Evolutionary conservation across 2,888 invertebrate genomes (phyloP).

Genomic region (Mechanitis messenoides): DNA sequence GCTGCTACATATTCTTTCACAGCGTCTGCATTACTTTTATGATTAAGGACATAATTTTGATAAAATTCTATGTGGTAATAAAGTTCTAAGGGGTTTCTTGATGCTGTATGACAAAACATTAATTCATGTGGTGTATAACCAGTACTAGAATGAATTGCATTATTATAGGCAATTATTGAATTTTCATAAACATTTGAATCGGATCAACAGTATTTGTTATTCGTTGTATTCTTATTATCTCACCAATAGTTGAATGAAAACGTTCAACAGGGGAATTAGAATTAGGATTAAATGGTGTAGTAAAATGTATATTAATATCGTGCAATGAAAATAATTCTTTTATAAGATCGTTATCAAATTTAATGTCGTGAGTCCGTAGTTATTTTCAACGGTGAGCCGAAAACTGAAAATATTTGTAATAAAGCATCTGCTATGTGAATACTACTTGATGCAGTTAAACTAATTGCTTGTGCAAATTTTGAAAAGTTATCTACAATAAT

Average conservation of each 20-base stretch:
- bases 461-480: no score
- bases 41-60: slow-evolving; percentile 84
- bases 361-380: slow-evolving; percentile 14
- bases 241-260: slow-evolving; percentile 25
- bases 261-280: slow-evolving; percentile 29
- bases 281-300: slow-evolving; percentile 22
- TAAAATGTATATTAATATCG: slow-evolving; percentile 24
- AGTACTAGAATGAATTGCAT: slow-evolving; percentile 24
- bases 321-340: slow-evolving; percentile 18
- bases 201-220: slow-evolving; percentile 16
- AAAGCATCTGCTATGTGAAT: slow-evolving; percentile 21
- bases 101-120: slow-evolving; percentile 21
- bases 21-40: slow-evolving; percentile 43
- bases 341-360: slow-evolving; percentile 25
- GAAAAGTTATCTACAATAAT: slow-evolving; percentile 17
- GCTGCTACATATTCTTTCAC: slow-evolving; percentile 23
- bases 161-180: slow-evolving; percentile 26
- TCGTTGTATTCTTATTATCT: slow-evolving; percentile 28
- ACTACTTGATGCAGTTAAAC: slow-evolving; percentile 28
- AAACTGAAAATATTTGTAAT: background rate
- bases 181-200: slow-evolving; percentile 9
- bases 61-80: slow-evolving; percentile 59
- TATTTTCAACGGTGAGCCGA: background rate
- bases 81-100: slow-evolving; percentile 10
- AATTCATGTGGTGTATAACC: slow-evolving; percentile 26